These are phyloP conservation scores for Melitaea athalia DNA, from an alignment of 2,888 invertebrate species.

Conservation along the genomic window DNA sequence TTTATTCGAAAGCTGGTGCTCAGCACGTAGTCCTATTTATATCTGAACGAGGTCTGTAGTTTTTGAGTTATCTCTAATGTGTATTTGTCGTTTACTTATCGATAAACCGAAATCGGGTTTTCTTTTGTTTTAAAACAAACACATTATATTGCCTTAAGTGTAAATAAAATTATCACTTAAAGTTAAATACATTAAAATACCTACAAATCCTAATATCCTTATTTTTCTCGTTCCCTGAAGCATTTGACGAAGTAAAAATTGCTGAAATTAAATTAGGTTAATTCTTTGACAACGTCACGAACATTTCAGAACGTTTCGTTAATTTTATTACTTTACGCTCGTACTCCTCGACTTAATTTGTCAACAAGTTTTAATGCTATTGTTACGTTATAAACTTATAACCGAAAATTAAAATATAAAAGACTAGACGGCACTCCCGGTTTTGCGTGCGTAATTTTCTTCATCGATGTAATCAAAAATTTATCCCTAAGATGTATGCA, in stretches of 20 bases:
- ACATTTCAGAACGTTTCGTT: not conserved
- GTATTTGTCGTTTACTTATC: no score
- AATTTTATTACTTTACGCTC: conserved; percentile 9
- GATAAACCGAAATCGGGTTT: no score
- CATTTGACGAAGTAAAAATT: not conserved
- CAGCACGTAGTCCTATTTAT: no score
- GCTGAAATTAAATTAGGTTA: conserved; percentile 4
- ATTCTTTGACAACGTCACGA: not conserved
- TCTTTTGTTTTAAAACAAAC: no score
- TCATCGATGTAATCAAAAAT: no score
- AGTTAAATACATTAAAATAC: not conserved
- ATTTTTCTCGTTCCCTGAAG: not conserved
- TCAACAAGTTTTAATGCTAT: conserved; percentile 7
- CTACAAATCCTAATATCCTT: not conserved
- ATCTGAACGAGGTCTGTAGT: no score
- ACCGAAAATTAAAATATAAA: not conserved
- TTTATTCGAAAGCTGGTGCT: no score
- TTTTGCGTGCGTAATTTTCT: no score
- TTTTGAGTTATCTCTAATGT: no score
- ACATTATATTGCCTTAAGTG: no score
- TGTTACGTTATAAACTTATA: not conserved
- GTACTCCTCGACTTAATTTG: conserved; percentile 1
- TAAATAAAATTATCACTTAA: no score
- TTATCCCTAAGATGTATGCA: no score
- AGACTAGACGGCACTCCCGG: not conserved